Conservation (phyloP, 2,113 vertebrate species). For the Sula dactylatra region DNA sequence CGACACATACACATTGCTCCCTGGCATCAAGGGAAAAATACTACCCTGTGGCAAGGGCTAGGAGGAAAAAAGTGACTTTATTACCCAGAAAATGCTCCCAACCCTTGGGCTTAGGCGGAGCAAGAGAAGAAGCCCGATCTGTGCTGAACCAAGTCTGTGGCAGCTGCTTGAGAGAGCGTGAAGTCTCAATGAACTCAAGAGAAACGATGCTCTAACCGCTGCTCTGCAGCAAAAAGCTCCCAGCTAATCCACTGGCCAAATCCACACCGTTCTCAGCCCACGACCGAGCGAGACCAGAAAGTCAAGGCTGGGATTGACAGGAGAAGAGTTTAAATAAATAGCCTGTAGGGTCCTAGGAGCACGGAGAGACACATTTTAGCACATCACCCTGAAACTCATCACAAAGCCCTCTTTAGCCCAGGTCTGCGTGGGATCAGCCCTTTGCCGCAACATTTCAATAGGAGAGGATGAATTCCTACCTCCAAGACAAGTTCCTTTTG, state of each 20-base stretch:
- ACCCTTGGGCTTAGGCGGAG: not conserved
- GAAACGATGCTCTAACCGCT: not conserved
- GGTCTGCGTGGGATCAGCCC: not conserved
- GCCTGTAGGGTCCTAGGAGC: not conserved
- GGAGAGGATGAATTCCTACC: constrained; percentile 70
- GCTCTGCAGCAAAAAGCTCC: not conserved
- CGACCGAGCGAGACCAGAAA: accelerated
- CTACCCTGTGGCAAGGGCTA: not conserved
- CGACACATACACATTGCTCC: accelerated
- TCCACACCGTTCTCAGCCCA: not conserved
- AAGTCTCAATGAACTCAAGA: not conserved
- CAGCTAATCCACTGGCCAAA: not conserved
- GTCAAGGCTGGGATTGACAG: not conserved
- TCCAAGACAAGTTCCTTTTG: constrained; percentile 95
- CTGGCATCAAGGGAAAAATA: not conserved
- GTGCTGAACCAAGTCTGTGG: not conserved
- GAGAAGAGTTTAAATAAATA: not conserved
- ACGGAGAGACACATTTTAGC: accelerated
- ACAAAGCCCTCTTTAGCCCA: not conserved
- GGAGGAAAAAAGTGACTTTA: not conserved
- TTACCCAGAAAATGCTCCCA: not conserved
- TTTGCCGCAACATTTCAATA: not conserved
- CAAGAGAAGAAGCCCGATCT: not conserved
- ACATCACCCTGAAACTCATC: not conserved
- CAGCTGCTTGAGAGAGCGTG: not conserved